Evolutionary conservation across 2,888 invertebrate species (phyloP).

Genomic region (Bimastos eiseni): DNA sequence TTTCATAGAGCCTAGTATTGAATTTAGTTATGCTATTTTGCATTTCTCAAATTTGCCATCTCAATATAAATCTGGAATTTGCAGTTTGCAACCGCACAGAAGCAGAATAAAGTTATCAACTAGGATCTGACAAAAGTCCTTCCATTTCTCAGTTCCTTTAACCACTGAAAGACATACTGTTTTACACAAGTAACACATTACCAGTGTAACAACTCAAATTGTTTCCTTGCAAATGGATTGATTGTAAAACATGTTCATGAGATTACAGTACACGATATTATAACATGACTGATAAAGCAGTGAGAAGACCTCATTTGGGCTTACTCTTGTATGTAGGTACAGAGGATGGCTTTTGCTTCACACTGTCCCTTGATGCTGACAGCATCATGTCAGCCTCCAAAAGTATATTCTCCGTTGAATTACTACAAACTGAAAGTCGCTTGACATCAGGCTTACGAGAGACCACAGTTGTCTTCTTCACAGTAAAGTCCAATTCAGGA

Average conservation of each 20-base stretch:
- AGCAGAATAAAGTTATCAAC: neutral
- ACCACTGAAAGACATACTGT: neutral
- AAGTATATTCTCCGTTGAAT: slow-evolving; percentile 26
- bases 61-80: neutral
- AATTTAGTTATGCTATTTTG: too few relatives aligned
- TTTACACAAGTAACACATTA: neutral
- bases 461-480: neutral
- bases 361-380: neutral
- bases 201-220: neutral
- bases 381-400: slow-evolving; percentile 17
- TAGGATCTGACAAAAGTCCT: neutral
- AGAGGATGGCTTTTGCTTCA: neutral
- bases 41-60: too few relatives aligned
- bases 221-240: neutral
- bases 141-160: neutral
- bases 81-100: neutral
- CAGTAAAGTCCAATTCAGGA: neutral
- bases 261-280: neutral
- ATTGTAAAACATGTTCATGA: neutral
- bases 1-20: too few relatives aligned
- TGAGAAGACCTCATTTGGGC: neutral
- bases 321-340: neutral
- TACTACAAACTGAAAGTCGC: slow-evolving; percentile 28
- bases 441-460: neutral
- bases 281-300: neutral